These are phyloP conservation scores for Chironomus tentans DNA, from an alignment of 2,888 invertebrate species.

Conservation along the genomic window DNA sequence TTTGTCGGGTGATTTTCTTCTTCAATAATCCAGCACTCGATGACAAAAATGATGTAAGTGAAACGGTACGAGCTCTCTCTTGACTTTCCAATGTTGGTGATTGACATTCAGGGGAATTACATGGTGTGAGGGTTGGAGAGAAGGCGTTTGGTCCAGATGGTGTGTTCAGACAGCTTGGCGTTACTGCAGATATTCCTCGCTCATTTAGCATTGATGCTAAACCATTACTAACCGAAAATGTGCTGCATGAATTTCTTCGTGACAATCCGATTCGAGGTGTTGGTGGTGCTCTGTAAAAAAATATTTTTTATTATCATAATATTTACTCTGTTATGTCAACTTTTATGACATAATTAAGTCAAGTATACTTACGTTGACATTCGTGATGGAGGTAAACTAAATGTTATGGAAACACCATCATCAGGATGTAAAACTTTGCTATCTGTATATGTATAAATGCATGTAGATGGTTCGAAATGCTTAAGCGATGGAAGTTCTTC, in stretches of 20 bases:
- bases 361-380: slow-evolving; percentile 42
- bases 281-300: slow-evolving; percentile 34
- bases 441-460: slow-evolving; percentile 79
- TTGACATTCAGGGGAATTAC: slow-evolving; percentile 66
- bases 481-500: slow-evolving; percentile 60
- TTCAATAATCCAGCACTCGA: slow-evolving; percentile 6
- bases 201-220: slow-evolving; percentile 72
- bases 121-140: slow-evolving; percentile 78
- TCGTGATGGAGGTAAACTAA: slow-evolving; percentile 52
- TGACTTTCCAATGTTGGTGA: not conserved
- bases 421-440: slow-evolving; percentile 86
- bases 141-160: slow-evolving; percentile 56
- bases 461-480: slow-evolving; percentile 65
- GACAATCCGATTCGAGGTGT: slow-evolving; percentile 48
- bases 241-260: slow-evolving; percentile 69
- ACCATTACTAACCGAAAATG: slow-evolving; percentile 60
- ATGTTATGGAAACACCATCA: slow-evolving; percentile 58
- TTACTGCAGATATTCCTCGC: slow-evolving; percentile 63
- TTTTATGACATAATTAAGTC: not conserved
- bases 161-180: slow-evolving; percentile 56
- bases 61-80: slow-evolving; percentile 31
- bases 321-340: not conserved
- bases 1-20: not conserved
- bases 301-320: not conserved
- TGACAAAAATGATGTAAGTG: slow-evolving; percentile 7